Base-by-base conservation (phyloP, 1,140 invertebrate species). In the Heterodera carotae region DNA sequence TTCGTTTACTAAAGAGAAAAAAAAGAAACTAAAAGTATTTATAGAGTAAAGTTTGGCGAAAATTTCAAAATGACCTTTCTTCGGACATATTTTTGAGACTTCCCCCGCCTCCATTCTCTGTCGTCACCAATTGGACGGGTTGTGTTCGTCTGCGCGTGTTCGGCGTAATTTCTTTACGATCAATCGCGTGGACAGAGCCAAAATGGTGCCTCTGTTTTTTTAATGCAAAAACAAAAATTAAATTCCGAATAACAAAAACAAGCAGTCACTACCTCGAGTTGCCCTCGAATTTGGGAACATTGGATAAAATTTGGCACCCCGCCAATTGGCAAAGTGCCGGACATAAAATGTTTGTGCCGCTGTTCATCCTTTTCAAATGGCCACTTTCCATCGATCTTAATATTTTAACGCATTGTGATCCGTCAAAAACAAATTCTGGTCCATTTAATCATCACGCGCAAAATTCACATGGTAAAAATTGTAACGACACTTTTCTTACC, bases 81-180 rank as follows among this genome's bases (percentile, higher is more conserved):
- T 66, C 62, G 12, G 29, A 15, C 62, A 29, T 27, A 66, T 66
- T 66, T 34, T 29, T 29, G 29, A 34, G 27, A 10, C 62, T 34
- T 29, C n/a, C n/a, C n/a, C n/a, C n/a, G n/a, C n/a, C n/a, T n/a
- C 62, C 62, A 7, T 66, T 66, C 15, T 66, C 8, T 33, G 39
- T 4, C n/a, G 25, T 6, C 12, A 7, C n/a, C n/a, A 39, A 22
- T 34, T 70, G 48, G 22, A 79, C 33, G 56, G 25, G 56, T 80
- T 53, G 43, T 80, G 79, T 59, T 59, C 34, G 53, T 25, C 48
- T 8, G 8, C 62, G 62, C 62, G 29, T 34, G 33, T 29, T 66
- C 29, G 62, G 62, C n/a, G 62, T 66, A 12, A 34, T 34, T 29
- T 34, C 62, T 4, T 66, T 66, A 31, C 29, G 62, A 10, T 66